Evolutionary conservation across 2,797 vertebrate species (phyloP).

Genomic region (Etheostoma perlongum): DNA sequence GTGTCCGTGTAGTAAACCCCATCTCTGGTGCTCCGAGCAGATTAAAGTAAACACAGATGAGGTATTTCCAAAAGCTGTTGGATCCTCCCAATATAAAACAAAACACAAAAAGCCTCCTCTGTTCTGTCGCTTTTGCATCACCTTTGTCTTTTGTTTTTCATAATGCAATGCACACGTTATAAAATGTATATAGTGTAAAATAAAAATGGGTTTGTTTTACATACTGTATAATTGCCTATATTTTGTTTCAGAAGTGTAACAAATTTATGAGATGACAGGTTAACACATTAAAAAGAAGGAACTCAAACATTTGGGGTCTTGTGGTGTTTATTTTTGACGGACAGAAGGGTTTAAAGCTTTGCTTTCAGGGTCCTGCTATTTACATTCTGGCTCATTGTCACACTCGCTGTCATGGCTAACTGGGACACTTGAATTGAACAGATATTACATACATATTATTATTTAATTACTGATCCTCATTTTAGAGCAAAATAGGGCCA

Average conservation of each 20-base stretch:
- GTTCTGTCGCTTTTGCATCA: constrained; percentile 62
- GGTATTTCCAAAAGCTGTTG: constrained; percentile 28
- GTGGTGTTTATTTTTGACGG: constrained; percentile 37
- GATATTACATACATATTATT: no score
- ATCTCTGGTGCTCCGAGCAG: constrained; percentile 25
- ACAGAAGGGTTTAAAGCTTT: neutral
- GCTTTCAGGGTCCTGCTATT: no score
- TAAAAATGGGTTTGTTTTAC: constrained; percentile 88
- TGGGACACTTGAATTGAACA: no score
- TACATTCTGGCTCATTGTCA: no score
- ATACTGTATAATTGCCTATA: constrained; percentile 90
- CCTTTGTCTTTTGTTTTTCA: constrained; percentile 73
- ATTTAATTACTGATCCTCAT: no score
- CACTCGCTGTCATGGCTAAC: no score
- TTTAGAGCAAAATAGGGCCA: no score
- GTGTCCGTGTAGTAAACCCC: neutral
- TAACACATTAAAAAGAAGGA: constrained; percentile 88
- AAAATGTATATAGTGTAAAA: constrained; percentile 88
- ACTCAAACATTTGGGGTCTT: constrained; percentile 38
- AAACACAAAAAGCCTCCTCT: constrained; percentile 44
- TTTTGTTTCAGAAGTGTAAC: constrained; percentile 89
- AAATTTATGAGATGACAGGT: constrained; percentile 87
- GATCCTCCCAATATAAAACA: constrained; percentile 24
- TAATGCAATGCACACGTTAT: constrained; percentile 81
- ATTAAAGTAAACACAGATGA: constrained; percentile 9